A percentile compares a stretch with the other conserved stretches of the same genome.
Conservation (phyloP, 2,888 invertebrate species). For the Sinohyriopsis cumingii region DNA sequence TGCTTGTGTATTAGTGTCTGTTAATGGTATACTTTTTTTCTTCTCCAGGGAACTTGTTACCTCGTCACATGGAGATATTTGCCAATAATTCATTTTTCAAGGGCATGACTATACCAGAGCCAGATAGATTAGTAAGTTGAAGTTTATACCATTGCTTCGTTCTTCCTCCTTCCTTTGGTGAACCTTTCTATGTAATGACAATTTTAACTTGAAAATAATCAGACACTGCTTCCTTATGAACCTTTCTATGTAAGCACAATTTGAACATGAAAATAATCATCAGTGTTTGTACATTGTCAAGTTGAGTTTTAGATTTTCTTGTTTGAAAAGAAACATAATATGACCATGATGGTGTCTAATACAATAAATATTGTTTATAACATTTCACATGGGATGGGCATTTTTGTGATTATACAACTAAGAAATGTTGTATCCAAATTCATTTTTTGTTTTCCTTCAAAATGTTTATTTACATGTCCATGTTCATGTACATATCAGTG, state of each 20-base stretch:
- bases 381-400: no score
- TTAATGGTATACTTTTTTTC: conserved; percentile 2
- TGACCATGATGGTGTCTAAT: no score
- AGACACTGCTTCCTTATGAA: background rate
- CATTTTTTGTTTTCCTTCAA: no score
- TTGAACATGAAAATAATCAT: background rate
- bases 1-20: no score
- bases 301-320: no score
- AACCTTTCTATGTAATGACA: background rate
- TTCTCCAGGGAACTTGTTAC: conserved; percentile 85
- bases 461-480: no score
- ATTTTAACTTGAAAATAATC: background rate
- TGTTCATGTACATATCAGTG: no score
- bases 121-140: conserved; percentile 79
- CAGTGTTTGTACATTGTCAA: no score
- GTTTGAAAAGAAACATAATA: no score
- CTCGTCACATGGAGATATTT: conserved; percentile 96
- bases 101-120: conserved; percentile 93
- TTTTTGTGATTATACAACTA: no score
- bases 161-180: background rate
- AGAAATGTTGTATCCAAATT: no score
- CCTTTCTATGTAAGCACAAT: background rate
- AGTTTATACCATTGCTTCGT: background rate
- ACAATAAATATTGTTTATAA: no score
- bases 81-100: conserved; percentile 95